A percentile compares a stretch with the other conserved stretches of the same genome.
Conservation (phyloP, 2,888 invertebrate genomes). For the Idaea straminata region DNA sequence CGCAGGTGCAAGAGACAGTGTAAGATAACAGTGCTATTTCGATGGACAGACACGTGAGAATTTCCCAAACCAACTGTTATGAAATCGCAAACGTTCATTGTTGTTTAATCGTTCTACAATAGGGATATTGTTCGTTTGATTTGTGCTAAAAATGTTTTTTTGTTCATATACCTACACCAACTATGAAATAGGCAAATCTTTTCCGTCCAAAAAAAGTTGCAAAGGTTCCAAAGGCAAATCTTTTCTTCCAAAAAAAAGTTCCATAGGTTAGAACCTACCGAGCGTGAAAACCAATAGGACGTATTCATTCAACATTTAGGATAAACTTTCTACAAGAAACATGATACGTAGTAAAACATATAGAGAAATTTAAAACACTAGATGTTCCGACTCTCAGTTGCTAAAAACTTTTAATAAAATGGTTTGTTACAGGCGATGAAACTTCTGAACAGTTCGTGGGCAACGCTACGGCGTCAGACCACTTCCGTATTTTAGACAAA, state of each 20-base stretch:
- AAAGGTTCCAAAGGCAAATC: constrained; percentile 19
- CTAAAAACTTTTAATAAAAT: constrained; percentile 47
- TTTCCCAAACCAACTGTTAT: constrained; percentile 61
- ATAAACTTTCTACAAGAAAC: not conserved
- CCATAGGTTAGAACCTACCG: constrained; percentile 18
- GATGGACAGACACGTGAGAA: constrained; percentile 59
- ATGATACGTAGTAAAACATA: not conserved
- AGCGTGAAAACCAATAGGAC: not conserved
- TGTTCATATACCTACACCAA: not conserved
- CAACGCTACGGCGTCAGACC: constrained; percentile 89
- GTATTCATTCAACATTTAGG: not conserved
- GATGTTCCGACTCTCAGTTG: constrained; percentile 22
- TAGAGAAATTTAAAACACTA: not conserved
- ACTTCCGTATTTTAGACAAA: constrained; percentile 93
- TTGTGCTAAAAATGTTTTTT: constrained; percentile 37
- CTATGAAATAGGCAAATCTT: not conserved
- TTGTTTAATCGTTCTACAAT: constrained; percentile 64
- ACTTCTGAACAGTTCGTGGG: constrained; percentile 88
- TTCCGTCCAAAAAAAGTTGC: not conserved
- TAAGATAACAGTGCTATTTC: constrained; percentile 34
- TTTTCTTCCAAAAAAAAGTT: not conserved
- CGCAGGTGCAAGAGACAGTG: constrained; percentile 45
- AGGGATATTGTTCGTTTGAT: constrained; percentile 55
- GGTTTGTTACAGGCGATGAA: constrained; percentile 84
- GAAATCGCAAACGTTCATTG: constrained; percentile 63